Evolutionary conservation across 2,888 invertebrate species (phyloP), one percentile per base, ranked within the genome.

Genomic region (Notocelia uddmanniana): DNA sequence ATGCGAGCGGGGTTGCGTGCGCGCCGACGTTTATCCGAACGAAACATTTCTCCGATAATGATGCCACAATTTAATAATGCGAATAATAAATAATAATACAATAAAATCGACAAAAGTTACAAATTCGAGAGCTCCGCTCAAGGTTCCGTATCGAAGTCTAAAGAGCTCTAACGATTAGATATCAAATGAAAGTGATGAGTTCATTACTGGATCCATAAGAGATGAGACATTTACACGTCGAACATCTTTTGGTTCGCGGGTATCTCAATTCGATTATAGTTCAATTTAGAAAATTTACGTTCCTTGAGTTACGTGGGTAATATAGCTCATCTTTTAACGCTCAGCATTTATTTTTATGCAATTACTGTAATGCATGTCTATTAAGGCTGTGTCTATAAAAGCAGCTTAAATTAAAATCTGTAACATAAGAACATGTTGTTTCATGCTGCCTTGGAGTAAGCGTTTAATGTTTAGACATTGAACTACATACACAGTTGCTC

Each of bases 31-130:
- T 93, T 93, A 93, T 92, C 93, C 88, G 89, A 92, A 93, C 93
- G 93, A 93, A 93, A 90, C 93, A 92, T 93, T 93, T 93, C 93
- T 88, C 92, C 92, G 91, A 93, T 93, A 93, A 93, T 93, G 92
- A 93, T 92, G 91, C 92, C 90, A 92, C 92, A 93, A 93, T 93
- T 93, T 93, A 93, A 93, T 93, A 93, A 93, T 93, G 92, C 93
- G 92, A 93, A 93, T 93, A 93, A 93, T 93, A 93, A 92, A 92
- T 92, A 93, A 93, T 66, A 71, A 66, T 72, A 72, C 67, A 68
- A 72, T 72, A 72, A 72, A 68, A 72, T 72, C 67, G 67, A 71
- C 67, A 19, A 67, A 57, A 68, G 45, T 31, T 55, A 67, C 58
- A 54, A 62, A 68, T 67, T 31, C 37, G 37, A 37, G 26, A 18